Evolutionary conservation across 2,888 invertebrate species (phyloP).

Genomic region (Hirtodrosophila histrioides): DNA sequence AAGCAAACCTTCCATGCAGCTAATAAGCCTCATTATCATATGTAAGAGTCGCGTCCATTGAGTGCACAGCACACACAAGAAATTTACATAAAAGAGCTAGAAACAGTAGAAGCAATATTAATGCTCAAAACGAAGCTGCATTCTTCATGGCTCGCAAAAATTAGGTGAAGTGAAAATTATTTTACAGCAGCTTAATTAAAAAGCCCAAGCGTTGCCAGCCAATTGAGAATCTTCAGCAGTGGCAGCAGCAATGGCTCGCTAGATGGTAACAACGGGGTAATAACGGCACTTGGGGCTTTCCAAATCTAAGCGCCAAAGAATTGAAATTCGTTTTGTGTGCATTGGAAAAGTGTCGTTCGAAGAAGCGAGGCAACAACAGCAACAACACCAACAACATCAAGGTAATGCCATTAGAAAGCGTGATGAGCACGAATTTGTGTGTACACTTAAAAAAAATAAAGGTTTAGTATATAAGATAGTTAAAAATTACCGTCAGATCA

Average conservation of each 20-base stretch:
- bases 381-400: slow-evolving; percentile 37
- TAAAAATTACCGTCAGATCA: too few species aligned
- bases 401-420: slow-evolving; percentile 69
- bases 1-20: slow-evolving; percentile 70
- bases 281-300: slow-evolving; percentile 59
- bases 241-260: not conserved
- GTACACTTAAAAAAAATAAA: not conserved
- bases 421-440: slow-evolving; percentile 48
- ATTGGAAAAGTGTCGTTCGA: slow-evolving; percentile 70
- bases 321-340: slow-evolving; percentile 61
- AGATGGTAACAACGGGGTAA: slow-evolving; percentile 43
- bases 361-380: slow-evolving; percentile 43
- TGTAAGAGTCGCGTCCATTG: slow-evolving; percentile 26
- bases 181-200: slow-evolving; percentile 69
- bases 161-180: slow-evolving; percentile 72
- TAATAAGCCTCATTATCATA: slow-evolving; percentile 66
- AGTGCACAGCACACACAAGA: slow-evolving; percentile 19
- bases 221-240: slow-evolving; percentile 46
- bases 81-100: slow-evolving; percentile 48
- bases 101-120: slow-evolving; percentile 1
- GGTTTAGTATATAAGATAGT: too few species aligned
- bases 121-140: slow-evolving; percentile 23
- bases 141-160: slow-evolving; percentile 51
- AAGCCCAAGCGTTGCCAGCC: slow-evolving; percentile 15
- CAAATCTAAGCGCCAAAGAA: slow-evolving; percentile 53